Evolutionary conservation across 2,113 vertebrate genomes (phyloP).

Genomic region (Tilapia sparmanii): DNA sequence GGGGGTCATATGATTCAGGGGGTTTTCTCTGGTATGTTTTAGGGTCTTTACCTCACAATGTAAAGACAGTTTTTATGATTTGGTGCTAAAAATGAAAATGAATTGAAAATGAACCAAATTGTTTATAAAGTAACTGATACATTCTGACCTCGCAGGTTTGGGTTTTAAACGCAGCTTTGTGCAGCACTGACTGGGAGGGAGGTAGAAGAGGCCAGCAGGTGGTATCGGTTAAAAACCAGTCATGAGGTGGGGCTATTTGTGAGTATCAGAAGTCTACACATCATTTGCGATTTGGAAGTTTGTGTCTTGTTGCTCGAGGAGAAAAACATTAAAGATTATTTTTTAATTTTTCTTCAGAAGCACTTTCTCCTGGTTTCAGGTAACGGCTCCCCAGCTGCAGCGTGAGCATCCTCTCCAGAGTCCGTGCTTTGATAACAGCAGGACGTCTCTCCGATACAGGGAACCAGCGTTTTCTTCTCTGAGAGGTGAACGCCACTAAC

Average conservation of each 20-base stretch:
- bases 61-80: neutral
- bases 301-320: neutral
- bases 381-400: neutral
- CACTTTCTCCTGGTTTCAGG: neutral
- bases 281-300: neutral
- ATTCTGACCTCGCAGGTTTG: accelerated
- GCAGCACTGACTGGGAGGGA: neutral
- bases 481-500: neutral
- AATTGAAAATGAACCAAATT: neutral
- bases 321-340: neutral
- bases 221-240: neutral
- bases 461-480: neutral
- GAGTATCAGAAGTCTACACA: neutral
- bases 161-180: neutral
- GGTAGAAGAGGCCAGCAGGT: neutral
- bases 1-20: neutral
- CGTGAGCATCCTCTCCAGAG: neutral
- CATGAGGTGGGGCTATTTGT: accelerated
- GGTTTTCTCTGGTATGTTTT: accelerated
- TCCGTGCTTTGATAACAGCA: neutral
- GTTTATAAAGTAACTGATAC: accelerated
- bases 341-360: neutral
- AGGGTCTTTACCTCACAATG: neutral
- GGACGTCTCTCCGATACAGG: neutral
- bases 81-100: neutral